Evolutionary conservation across 35 echinoderm and acorn worm genomes (phyloP), one percentile per base, ranked within the genome.

Genomic region (Holothuria glaberrima): DNA sequence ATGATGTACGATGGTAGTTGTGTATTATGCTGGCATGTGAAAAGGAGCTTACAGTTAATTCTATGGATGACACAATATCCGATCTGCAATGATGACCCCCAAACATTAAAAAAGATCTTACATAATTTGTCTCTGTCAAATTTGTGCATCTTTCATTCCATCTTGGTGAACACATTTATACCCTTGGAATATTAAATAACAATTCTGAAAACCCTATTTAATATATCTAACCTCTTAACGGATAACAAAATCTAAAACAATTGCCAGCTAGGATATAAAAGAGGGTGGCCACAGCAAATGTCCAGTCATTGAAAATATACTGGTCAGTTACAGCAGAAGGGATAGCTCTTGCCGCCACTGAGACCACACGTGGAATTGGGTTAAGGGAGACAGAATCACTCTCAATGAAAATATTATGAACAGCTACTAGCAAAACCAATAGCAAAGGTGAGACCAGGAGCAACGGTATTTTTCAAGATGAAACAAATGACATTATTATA

Each of bases 201-300:
- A n/a, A n/a, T n/a, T n/a, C n/a, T n/a, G n/a, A n/a, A n/a, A n/a
- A n/a, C n/a, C n/a, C 12, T n/a, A n/a, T 22, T 61, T 22, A 61
- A 61, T 72, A 14, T 72, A 27, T 72, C 19, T 35, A 50, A 35
- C 35, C 38, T 28, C 71, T 86, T 63, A 30, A 61, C 86, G 20
- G 41, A 44, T 63, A 56, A 77, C 57, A 69, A 89, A 63, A 90
- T 58, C 93, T 93, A 98, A 12, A 98, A 90, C 33, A 94, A 63
- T 27, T 94, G 75, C 96, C 96, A 98, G 45, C 83, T 89, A 44
- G 93, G 96, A 87, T 94, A 91, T 48, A 92, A 38, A 29, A 98
- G 36, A 98, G 28, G 18, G 78, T 86, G 60, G 89, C 88, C 30
- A 98, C 48, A 10, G 82, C 90, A 92, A 87, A 98, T 18, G 73